A percentile compares a stretch with the other conserved stretches of the same genome.
phyloP scores from a whole-genome alignment of 2,888 invertebrate species.

The Anthoptus insignis region DNA sequence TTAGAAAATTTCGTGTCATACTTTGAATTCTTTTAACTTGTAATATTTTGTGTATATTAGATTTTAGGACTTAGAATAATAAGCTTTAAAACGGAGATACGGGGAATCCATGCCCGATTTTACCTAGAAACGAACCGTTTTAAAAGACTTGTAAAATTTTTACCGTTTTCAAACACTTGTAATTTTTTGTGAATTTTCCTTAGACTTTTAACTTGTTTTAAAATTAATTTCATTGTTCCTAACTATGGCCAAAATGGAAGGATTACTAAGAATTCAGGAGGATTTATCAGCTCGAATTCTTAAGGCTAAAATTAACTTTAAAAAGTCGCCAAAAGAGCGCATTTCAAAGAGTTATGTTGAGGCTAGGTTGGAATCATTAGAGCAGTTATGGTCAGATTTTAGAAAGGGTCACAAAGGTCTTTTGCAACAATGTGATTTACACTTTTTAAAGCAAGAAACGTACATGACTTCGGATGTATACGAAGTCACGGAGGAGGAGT shows the following conservation, averaged over 20 bases:
- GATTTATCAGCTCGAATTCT: background rate
- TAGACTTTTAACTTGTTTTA: background rate
- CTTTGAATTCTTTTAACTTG: too few species aligned
- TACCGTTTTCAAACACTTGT: background rate
- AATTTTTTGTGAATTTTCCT: background rate
- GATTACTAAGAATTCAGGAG: constrained; percentile 12
- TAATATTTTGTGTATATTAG: too few species aligned
- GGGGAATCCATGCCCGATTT: too few species aligned
- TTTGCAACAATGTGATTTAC: background rate
- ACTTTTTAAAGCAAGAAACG: background rate
- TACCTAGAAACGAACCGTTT: too few species aligned
- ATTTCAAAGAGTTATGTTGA: constrained; percentile 25
- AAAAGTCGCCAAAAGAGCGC: constrained; percentile 23
- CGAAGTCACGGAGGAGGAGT: background rate
- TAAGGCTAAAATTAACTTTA: constrained; percentile 26
- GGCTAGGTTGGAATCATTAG: constrained; percentile 27
- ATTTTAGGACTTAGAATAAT: background rate
- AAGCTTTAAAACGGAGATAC: too few species aligned
- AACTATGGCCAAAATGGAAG: constrained; percentile 8
- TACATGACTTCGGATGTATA: background rate
- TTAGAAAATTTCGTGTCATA: background rate
- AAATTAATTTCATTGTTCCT: background rate
- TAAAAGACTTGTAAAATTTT: too few species aligned
- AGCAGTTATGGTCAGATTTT: constrained; percentile 32
- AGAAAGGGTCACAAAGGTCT: constrained; percentile 21